Evolutionary conservation across 1,140 invertebrate genomes (phyloP).

Genomic region (Pseudobourletiella spinata): DNA sequence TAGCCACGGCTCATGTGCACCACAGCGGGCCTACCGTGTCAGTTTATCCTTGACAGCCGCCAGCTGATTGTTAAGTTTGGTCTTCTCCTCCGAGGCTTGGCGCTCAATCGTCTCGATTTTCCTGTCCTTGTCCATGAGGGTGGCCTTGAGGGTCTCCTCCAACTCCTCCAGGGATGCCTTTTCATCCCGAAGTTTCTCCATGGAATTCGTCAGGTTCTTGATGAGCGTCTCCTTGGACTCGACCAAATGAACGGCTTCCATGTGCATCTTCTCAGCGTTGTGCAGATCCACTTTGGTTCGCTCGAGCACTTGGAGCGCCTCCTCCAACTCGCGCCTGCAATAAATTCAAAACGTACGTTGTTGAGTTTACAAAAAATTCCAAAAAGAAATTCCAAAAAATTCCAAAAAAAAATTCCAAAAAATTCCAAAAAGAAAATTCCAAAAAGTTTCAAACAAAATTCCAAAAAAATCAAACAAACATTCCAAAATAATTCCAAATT

Average conservation of each 20-base stretch:
- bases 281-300: slow-evolving; percentile 30
- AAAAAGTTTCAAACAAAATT: background rate
- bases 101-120: slow-evolving; percentile 66
- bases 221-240: slow-evolving; percentile 27
- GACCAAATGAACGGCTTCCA: slow-evolving; percentile 32
- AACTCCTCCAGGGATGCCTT: slow-evolving; percentile 73
- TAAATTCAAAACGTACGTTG: background rate
- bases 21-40: too few relatives aligned
- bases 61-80: slow-evolving; percentile 49
- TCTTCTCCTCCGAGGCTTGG: slow-evolving; percentile 61
- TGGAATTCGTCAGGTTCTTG: slow-evolving; percentile 22
- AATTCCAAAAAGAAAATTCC: background rate
- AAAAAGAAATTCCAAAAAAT: background rate
- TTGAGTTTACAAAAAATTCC: background rate
- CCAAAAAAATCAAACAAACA: background rate
- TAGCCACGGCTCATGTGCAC: too few relatives aligned
- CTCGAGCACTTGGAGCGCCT: slow-evolving; percentile 26
- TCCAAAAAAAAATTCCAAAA: background rate
- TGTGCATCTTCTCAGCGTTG: slow-evolving; percentile 31
- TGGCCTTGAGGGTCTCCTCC: slow-evolving; percentile 63
- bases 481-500: background rate
- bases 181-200: slow-evolving; percentile 43
- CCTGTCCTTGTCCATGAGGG: slow-evolving; percentile 54
- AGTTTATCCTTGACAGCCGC: slow-evolving; percentile 27
- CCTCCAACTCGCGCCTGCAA: slow-evolving; percentile 30